Percentiles rank a stretch among this genome's conserved stretches.
Evolutionary conservation across 1,140 invertebrate species (phyloP).

Genomic region (Lordiphosa stackelbergi): DNA sequence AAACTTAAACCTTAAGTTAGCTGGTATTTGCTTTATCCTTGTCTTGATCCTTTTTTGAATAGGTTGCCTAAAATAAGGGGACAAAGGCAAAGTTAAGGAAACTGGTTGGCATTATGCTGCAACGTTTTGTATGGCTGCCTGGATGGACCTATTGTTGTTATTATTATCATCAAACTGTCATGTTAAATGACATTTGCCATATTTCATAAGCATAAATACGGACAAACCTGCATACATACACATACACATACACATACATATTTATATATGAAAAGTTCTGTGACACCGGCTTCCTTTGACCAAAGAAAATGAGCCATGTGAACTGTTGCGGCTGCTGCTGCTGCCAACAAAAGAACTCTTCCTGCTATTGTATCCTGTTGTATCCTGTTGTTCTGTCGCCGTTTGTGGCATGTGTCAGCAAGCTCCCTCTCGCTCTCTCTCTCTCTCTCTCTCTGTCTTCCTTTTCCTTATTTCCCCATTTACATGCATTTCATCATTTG

Average conservation of each 20-base stretch:
- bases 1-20: constrained; percentile 4
- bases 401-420: constrained; percentile 67
- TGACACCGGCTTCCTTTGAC: constrained; percentile 58
- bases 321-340: constrained; percentile 63
- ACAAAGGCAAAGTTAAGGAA: too few relatives aligned
- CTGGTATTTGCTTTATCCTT: constrained; percentile 13
- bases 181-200: constrained; percentile 76
- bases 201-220: constrained; percentile 65
- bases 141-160: constrained; percentile 47
- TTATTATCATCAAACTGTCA: constrained; percentile 75
- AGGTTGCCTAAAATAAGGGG: background rate
- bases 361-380: constrained; percentile 41
- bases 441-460: constrained; percentile 2
- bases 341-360: constrained; percentile 9
- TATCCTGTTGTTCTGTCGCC: constrained; percentile 40
- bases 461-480: constrained; percentile 57
- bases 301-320: constrained; percentile 71
- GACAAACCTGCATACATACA: constrained; percentile 8
- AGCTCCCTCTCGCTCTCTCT: background rate
- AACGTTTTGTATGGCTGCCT: constrained; percentile 18
- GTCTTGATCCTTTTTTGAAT: constrained; percentile 5
- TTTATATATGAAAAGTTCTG: constrained; percentile 35
- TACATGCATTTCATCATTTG: constrained; percentile 67
- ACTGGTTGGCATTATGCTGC: constrained; percentile 36
- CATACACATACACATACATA: constrained; percentile 26